Base-by-base conservation (phyloP, 2,888 invertebrate genomes). In the Diabrotica balteata region DNA sequence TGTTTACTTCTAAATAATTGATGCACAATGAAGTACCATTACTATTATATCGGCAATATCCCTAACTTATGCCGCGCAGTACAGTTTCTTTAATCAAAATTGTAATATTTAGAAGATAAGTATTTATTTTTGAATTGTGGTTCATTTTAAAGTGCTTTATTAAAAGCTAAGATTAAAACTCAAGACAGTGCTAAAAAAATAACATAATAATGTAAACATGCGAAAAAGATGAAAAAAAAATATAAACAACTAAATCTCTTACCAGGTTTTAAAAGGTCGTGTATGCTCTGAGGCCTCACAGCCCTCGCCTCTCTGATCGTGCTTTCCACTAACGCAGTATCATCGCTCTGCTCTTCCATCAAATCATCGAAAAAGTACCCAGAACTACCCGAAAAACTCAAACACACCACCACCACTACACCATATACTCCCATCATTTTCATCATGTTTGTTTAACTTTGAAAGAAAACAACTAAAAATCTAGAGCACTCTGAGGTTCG, bases 281-380 rank as follows among this genome's bases (percentile, higher is more conserved):
- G 78, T 64, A 80, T 77, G 59, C 78, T 74, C 43, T 76, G 74
- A 7, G 81, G 86, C 81, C 68, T 78, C 4, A 66, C 86, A 10
- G 88, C 88, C 75, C 89, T 83, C 0, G 87, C 85, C 82, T 88
- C 88, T 54, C 89, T 82, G 22, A 88, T 83, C 71, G 87, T 87
- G 7, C 88, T 88, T 67, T 88, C 88, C 7, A 89, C 86, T 42
- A 87, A 83, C 68, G 85, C 82, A 0, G 87, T 87, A 75, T 89
- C 89, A 72, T 85, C 87, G 17, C 83, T 85, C 66, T 85, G 75
- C 47, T 77, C 74, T 59, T 75, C 63, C 73, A 77, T 76, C 45
- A 77, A 71, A 66, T 75, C 75, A 52, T 79, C 78, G 9, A 68
- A 64, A 8, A 78, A 77, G n/a, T 69, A 63, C 7, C 72, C 71